These are phyloP conservation scores for Rana temporaria DNA, from an alignment of 2,113 vertebrate species.

Conservation along the genomic window DNA sequence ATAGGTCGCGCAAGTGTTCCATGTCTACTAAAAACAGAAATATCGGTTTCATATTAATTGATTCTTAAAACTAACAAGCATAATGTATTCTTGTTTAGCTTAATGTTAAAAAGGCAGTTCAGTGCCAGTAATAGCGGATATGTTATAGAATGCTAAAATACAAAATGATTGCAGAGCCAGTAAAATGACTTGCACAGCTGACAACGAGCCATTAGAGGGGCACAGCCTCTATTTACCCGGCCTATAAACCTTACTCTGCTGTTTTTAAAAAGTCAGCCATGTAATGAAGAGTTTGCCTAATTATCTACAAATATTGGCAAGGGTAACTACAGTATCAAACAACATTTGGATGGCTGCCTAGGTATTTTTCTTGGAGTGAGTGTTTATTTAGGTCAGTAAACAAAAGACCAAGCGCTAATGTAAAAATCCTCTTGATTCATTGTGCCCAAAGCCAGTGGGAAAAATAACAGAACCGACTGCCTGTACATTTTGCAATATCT, in stretches of 20 bases:
- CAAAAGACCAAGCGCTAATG: conserved; percentile 6
- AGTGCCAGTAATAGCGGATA: too few species aligned
- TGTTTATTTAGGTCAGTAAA: conserved; percentile 48
- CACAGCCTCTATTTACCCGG: neutral
- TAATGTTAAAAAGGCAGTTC: too few species aligned
- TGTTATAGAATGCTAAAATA: too few species aligned
- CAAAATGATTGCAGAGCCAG: too few species aligned
- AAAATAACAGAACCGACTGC: conserved; percentile 8
- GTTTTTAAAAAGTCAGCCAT: neutral
- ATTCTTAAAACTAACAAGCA: too few species aligned
- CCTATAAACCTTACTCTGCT: neutral
- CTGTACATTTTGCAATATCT: neutral
- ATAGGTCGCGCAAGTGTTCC: too few species aligned
- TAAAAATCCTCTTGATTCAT: conserved; percentile 32
- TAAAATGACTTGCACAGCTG: too few species aligned
- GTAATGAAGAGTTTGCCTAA: conserved; percentile 40
- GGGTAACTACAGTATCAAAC: conserved; percentile 37
- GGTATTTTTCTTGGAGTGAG: conserved; percentile 30
- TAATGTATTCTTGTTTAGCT: too few species aligned
- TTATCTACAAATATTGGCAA: conserved; percentile 41
- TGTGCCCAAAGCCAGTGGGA: neutral
- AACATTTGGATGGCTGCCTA: conserved; percentile 6
- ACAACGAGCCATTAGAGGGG: too few species aligned
- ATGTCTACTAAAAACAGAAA: too few species aligned
- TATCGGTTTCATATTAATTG: too few species aligned